Percentiles rank a stretch among this genome's conserved stretches.
Conservation (phyloP, 2,113 vertebrate species). For the Monarcha castaneiventris region DNA sequence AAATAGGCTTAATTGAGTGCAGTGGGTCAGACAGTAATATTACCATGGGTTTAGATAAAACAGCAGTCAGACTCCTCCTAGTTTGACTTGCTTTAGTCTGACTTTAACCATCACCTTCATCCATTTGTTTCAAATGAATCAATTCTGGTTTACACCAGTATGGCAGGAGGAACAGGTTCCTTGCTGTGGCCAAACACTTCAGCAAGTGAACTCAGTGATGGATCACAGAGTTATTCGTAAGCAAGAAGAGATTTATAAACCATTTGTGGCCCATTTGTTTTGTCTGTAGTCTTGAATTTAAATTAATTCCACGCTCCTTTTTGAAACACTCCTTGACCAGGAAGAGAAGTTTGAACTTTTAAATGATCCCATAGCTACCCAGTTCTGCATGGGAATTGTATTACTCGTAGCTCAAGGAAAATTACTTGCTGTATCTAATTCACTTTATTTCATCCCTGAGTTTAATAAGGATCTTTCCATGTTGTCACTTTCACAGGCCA, state of each 20-base stretch:
- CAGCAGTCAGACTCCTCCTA: background rate
- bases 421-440: background rate
- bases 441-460: background rate
- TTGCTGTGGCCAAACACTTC: background rate
- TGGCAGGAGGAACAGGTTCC: background rate
- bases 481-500: background rate
- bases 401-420: background rate
- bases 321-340: background rate
- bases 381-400: background rate
- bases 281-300: background rate
- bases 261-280: background rate
- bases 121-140: background rate
- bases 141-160: background rate
- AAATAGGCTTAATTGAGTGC: background rate
- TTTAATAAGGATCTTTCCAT: background rate
- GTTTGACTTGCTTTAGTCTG: background rate
- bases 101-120: background rate
- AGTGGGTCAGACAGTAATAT: background rate
- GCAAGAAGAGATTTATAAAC: conserved; percentile 28
- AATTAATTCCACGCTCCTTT: conserved; percentile 13
- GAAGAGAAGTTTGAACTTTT: conserved; percentile 2
- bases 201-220: background rate
- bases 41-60: background rate
- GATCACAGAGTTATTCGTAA: conserved; percentile 4
- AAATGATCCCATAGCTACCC: background rate